Evolutionary conservation across 2,888 invertebrate genomes (phyloP).

Genomic region (Eupeodes luniger): DNA sequence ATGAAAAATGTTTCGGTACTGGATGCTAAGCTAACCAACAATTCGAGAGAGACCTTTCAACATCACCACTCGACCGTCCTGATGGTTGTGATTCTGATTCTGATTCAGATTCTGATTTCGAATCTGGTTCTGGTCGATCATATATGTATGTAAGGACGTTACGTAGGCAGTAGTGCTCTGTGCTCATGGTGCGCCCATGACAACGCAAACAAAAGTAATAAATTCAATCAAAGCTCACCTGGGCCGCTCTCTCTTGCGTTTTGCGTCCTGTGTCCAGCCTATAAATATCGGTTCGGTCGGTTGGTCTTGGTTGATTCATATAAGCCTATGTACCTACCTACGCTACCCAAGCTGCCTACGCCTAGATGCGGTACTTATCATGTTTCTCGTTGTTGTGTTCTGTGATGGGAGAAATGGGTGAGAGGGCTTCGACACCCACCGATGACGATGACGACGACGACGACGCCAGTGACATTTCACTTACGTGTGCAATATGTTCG

Average conservation of each 20-base stretch:
- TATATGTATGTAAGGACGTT: too few relatives aligned
- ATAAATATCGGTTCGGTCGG: slow-evolving; percentile 14
- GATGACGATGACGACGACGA: too few relatives aligned
- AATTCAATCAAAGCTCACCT: slow-evolving; percentile 71
- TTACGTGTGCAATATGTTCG: slow-evolving; percentile 71
- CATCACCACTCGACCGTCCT: not conserved
- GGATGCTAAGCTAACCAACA: not conserved
- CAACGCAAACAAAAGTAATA: slow-evolving; percentile 74
- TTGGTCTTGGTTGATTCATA: not conserved
- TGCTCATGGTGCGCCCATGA: slow-evolving; percentile 31
- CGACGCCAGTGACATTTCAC: slow-evolving; percentile 64
- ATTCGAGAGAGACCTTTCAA: slow-evolving; percentile 16
- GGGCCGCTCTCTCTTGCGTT: not conserved
- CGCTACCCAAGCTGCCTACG: too few relatives aligned
- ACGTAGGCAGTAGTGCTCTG: too few relatives aligned
- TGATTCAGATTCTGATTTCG: not conserved
- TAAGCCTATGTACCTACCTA: too few relatives aligned
- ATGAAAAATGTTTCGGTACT: slow-evolving; percentile 20
- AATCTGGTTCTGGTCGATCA: too few relatives aligned
- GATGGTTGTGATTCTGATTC: not conserved
- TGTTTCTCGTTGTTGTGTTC: slow-evolving; percentile 15
- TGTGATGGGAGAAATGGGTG: not conserved
- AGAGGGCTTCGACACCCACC: not conserved
- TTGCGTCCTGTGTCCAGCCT: slow-evolving; percentile 2
- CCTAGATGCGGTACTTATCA: slow-evolving; percentile 11